phyloP scores from a whole-genome alignment of 2,888 invertebrate species.

The Brenthis hecate region DNA sequence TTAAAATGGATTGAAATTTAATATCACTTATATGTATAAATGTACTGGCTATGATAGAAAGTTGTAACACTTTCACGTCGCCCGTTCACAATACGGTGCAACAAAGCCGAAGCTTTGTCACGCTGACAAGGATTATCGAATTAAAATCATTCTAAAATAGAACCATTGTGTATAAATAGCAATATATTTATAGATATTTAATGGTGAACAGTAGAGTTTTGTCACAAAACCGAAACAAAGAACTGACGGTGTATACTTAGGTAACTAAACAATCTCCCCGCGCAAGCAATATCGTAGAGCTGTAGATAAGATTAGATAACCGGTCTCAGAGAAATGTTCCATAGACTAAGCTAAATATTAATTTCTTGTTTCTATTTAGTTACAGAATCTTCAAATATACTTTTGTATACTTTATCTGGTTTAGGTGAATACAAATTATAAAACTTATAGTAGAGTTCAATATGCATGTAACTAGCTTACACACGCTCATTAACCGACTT shows the following conservation, averaged over 20 bases:
- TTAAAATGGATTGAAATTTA: slow-evolving; percentile 36
- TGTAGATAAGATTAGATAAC: slow-evolving; percentile 55
- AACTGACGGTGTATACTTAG: slow-evolving; percentile 4
- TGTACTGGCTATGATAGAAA: slow-evolving; percentile 59
- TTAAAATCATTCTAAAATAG: slow-evolving; percentile 18
- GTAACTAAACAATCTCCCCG: slow-evolving; percentile 22
- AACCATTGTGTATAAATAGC: too few relatives aligned
- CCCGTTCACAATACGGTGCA: slow-evolving; percentile 39
- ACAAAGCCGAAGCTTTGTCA: slow-evolving; percentile 45
- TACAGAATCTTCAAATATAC: neutral
- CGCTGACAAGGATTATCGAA: slow-evolving; percentile 49
- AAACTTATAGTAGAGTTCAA: neutral
- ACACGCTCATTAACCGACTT: too few relatives aligned
- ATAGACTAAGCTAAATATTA: slow-evolving; percentile 10
- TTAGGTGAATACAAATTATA: neutral
- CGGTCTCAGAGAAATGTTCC: slow-evolving; percentile 29
- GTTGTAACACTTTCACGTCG: slow-evolving; percentile 59
- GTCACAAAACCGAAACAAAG: slow-evolving; percentile 22
- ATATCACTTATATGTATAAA: slow-evolving; percentile 37
- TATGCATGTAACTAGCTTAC: neutral
- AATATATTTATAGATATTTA: neutral
- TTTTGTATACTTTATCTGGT: neutral
- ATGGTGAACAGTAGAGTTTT: neutral
- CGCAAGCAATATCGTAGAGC: slow-evolving; percentile 38
- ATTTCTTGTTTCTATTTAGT: slow-evolving; percentile 13